These are phyloP conservation scores for Incurvaria masculella DNA, from an alignment of 2,888 invertebrate species.

Conservation along the genomic window DNA sequence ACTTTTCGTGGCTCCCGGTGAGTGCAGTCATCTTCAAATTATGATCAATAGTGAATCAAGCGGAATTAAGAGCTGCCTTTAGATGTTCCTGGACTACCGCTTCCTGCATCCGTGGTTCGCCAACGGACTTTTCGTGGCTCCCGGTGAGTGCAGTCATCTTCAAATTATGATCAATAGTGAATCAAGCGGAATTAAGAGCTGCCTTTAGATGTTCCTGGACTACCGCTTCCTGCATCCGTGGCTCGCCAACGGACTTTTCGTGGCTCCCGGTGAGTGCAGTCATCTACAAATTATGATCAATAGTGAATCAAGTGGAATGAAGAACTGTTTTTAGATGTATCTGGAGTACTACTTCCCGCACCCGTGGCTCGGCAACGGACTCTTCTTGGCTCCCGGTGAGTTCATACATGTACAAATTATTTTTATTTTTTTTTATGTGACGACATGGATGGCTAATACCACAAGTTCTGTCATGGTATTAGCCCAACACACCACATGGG, in stretches of 20 bases:
- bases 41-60: no score
- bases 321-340: conserved; percentile 42
- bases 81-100: conserved; percentile 39
- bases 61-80: conserved; percentile 40
- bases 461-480: no score
- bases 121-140: conserved; percentile 37
- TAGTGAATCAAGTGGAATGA: no score
- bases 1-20: conserved; percentile 40
- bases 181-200: no score
- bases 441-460: no score
- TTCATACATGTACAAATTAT: no score
- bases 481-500: no score
- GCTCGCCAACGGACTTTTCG: conserved; percentile 42
- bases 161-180: no score
- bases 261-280: conserved; percentile 41
- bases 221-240: conserved; percentile 40
- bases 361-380: conserved; percentile 41
- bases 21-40: no score
- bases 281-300: no score
- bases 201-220: conserved; percentile 37
- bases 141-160: no score
- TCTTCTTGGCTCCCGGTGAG: conserved; percentile 42
- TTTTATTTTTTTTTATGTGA: no score
- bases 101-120: conserved; percentile 43
- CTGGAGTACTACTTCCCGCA: conserved; percentile 36